These are phyloP conservation scores for Acropternis orthonyx DNA, from an alignment of 2,797 vertebrate species.

Conservation along the genomic window DNA sequence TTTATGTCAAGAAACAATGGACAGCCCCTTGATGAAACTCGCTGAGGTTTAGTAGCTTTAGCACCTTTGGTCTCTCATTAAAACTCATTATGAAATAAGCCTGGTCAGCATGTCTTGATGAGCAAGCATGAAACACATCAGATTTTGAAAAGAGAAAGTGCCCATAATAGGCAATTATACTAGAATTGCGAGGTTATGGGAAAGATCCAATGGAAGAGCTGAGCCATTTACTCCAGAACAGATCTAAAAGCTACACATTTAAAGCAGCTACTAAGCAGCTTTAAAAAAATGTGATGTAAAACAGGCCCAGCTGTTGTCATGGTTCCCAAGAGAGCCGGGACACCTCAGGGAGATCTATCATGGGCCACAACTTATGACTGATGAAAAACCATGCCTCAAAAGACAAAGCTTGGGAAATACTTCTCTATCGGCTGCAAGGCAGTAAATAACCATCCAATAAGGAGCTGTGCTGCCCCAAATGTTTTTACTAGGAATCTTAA, in stretches of 20 bases:
- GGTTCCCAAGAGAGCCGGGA: not conserved
- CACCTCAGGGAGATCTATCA: not conserved
- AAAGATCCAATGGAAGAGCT: not conserved
- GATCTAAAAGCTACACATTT: not conserved
- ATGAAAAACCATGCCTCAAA: not conserved
- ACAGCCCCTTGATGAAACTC: not conserved
- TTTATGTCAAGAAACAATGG: not conserved
- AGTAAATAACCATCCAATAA: not conserved
- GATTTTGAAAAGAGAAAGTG: not conserved
- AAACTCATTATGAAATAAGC: not conserved
- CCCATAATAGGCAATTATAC: not conserved
- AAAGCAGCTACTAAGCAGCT: not conserved
- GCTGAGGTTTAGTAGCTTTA: not conserved
- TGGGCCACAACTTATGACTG: not conserved
- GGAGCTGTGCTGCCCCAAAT: not conserved
- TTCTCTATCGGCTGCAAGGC: not conserved
- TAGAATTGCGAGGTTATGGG: not conserved
- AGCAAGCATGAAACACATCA: not conserved
- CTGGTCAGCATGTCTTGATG: not conserved
- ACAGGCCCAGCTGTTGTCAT: not conserved
- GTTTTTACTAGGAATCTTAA: not conserved
- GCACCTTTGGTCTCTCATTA: not conserved
- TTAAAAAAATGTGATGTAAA: not conserved
- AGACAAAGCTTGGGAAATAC: not conserved
- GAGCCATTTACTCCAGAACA: not conserved